These are phyloP conservation scores for Amphipoea oculea DNA, from an alignment of 2,888 invertebrate genomes.

Conservation along the genomic window DNA sequence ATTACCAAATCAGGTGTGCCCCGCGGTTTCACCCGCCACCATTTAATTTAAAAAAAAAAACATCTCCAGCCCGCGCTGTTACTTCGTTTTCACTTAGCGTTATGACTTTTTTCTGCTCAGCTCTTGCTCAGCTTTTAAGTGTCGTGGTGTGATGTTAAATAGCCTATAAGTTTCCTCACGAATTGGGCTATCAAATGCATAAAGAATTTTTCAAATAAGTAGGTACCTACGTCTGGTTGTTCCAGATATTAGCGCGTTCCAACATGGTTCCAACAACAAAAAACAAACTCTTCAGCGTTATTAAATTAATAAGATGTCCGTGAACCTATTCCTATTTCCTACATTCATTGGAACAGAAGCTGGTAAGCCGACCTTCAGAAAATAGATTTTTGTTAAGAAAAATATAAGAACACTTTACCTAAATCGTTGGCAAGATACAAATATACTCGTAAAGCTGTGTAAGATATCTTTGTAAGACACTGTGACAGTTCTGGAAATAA, in stretches of 20 bases:
- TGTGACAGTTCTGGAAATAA: slow-evolving; percentile 58
- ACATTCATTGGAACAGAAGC: slow-evolving; percentile 18
- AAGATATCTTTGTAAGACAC: slow-evolving; percentile 52
- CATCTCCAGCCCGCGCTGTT: background rate
- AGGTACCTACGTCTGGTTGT: background rate
- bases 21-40: background rate
- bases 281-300: background rate
- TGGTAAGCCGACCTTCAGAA: slow-evolving; percentile 16
- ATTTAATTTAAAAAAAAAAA: background rate
- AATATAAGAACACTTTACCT: slow-evolving; percentile 40
- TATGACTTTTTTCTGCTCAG: background rate
- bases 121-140: background rate
- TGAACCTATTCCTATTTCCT: slow-evolving; percentile 4
- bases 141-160: background rate
- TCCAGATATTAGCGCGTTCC: background rate
- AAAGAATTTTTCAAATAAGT: background rate
- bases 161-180: background rate
- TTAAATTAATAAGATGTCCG: background rate
- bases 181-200: background rate
- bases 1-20: background rate
- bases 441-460: slow-evolving; percentile 43
- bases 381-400: slow-evolving; percentile 29
- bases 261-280: background rate
- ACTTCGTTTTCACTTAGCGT: background rate
- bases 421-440: slow-evolving; percentile 57